Evolutionary conservation across 2,888 invertebrate genomes (phyloP).

Genomic region (Leucozona laternaria): DNA sequence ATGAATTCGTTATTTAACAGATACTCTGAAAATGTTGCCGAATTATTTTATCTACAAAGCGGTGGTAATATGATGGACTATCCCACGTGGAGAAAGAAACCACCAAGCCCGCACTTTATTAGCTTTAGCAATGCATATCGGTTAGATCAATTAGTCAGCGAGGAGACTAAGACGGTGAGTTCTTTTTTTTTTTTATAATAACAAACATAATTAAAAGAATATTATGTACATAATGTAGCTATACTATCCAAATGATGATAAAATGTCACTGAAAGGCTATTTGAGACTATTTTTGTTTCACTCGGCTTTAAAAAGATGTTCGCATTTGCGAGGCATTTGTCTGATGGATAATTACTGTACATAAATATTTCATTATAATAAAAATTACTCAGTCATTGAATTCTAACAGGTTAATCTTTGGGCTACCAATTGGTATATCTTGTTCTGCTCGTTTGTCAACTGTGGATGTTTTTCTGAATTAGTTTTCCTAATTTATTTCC

Average conservation of each 20-base stretch:
- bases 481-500: too few species aligned
- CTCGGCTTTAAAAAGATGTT: slow-evolving; percentile 77
- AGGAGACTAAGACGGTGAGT: slow-evolving; percentile 80
- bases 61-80: slow-evolving; percentile 96
- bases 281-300: slow-evolving; percentile 78
- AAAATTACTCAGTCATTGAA: neutral
- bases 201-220: neutral
- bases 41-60: slow-evolving; percentile 93
- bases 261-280: slow-evolving; percentile 76
- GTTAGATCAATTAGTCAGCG: slow-evolving; percentile 86
- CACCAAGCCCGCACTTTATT: slow-evolving; percentile 89
- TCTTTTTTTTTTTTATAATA: neutral
- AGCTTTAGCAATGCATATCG: slow-evolving; percentile 90
- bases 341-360: slow-evolving; percentile 77
- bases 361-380: neutral
- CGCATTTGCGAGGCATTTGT: slow-evolving; percentile 80
- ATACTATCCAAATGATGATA: slow-evolving; percentile 77
- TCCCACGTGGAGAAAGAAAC: slow-evolving; percentile 92
- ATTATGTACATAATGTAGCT: neutral
- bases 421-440: too few species aligned
- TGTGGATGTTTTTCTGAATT: too few species aligned
- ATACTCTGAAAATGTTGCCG: slow-evolving; percentile 91
- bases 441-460: too few species aligned
- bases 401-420: neutral
- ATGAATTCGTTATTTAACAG: slow-evolving; percentile 79